Evolutionary conservation across 2,888 invertebrate species (phyloP).

Genomic region (Lepidonotus clava): DNA sequence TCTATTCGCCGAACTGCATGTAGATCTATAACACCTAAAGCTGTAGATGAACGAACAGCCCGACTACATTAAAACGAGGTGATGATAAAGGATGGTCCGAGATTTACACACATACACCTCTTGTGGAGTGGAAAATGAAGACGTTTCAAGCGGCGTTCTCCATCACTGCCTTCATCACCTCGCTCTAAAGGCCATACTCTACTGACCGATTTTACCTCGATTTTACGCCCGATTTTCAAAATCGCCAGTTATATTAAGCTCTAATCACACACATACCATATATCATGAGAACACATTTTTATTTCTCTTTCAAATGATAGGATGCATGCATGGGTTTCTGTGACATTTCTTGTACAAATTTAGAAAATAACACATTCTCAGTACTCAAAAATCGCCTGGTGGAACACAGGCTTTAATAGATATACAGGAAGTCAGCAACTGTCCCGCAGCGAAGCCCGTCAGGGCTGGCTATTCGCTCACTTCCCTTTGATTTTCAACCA

Average conservation of each 20-base stretch:
- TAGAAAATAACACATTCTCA: too few species aligned
- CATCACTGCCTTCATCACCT: slow-evolving; percentile 16
- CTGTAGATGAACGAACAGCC: too few species aligned
- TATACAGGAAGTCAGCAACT: background rate
- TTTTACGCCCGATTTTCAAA: background rate
- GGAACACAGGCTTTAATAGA: background rate
- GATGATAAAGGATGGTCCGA: slow-evolving; percentile 39
- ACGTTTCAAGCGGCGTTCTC: slow-evolving; percentile 31
- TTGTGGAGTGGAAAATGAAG: slow-evolving; percentile 43
- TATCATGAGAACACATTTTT: too few species aligned
- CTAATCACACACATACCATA: too few species aligned
- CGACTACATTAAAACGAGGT: slow-evolving; percentile 20
- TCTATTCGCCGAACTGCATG: too few species aligned
- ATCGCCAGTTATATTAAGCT: too few species aligned
- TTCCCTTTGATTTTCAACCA: slow-evolving; percentile 38
- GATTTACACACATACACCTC: slow-evolving; percentile 17
- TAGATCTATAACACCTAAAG: too few species aligned
- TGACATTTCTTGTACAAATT: too few species aligned
- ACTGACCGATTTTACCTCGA: background rate
- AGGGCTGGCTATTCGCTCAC: slow-evolving; percentile 43
- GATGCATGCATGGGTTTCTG: too few species aligned
- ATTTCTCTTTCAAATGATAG: too few species aligned
- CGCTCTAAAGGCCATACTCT: background rate
- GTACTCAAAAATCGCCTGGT: too few species aligned
- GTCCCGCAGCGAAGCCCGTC: slow-evolving; percentile 31